Evolutionary conservation across 2,113 vertebrate species (phyloP).

Genomic region (Pantherophis guttatus): DNA sequence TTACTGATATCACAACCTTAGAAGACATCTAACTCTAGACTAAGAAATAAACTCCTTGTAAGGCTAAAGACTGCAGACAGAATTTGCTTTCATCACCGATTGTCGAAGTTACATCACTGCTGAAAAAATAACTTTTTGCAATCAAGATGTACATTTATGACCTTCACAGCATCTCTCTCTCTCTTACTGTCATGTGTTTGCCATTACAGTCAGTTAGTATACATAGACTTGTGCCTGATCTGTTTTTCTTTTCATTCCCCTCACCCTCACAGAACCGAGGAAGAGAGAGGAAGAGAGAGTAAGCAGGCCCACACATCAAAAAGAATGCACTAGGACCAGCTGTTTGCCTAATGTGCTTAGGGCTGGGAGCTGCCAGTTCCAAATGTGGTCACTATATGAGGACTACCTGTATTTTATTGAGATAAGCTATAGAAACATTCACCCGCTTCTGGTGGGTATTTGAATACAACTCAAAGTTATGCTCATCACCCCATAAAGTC

Average conservation of each 20-base stretch:
- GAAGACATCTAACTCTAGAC: background rate
- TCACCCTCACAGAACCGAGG: background rate
- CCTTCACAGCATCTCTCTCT: background rate
- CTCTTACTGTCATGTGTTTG: background rate
- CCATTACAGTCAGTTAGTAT: background rate
- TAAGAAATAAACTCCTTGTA: background rate
- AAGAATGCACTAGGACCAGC: background rate
- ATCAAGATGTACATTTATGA: background rate
- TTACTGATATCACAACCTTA: background rate
- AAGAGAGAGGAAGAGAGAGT: background rate
- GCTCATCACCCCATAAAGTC: background rate
- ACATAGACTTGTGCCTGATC: background rate
- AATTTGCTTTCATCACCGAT: background rate
- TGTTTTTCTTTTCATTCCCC: background rate
- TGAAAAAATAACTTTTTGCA: background rate
- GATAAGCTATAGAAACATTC: background rate
- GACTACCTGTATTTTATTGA: background rate
- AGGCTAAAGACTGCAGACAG: background rate
- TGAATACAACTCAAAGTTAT: background rate
- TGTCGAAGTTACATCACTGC: background rate
- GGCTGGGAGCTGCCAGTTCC: background rate
- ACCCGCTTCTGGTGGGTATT: background rate
- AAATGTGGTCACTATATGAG: background rate
- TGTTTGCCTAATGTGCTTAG: background rate
- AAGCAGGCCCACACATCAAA: background rate